A percentile compares a stretch with the other conserved stretches of the same genome.
These are phyloP conservation scores for Gobionotothen gibberifrons DNA, from an alignment of 2,797 vertebrate species.

Conservation along the genomic window DNA sequence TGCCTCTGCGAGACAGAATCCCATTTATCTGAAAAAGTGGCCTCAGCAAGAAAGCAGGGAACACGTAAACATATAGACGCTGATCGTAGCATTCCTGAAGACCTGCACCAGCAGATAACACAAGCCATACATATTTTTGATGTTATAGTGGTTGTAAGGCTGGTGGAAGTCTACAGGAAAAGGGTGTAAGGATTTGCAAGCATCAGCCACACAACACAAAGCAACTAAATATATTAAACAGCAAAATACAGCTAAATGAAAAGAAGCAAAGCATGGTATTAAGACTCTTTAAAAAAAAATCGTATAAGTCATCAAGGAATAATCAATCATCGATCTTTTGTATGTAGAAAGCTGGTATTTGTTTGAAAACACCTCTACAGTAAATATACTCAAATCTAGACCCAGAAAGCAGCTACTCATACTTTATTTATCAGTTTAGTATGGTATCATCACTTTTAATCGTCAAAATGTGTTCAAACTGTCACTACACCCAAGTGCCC, in stretches of 20 bases:
- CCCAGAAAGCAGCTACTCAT: background rate
- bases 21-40: conserved; percentile 31
- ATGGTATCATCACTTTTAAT: background rate
- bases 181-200: conserved; percentile 22
- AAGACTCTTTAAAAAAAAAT: background rate
- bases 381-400: background rate
- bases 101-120: conserved; percentile 50
- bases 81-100: conserved; percentile 48
- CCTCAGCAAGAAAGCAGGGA: conserved; percentile 37
- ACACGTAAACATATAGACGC: conserved; percentile 5
- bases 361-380: background rate
- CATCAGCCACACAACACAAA: conserved; percentile 22
- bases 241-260: conserved; percentile 2
- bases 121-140: conserved; percentile 17
- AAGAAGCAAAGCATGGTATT: conserved; percentile 28
- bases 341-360: background rate
- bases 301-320: background rate
- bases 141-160: background rate
- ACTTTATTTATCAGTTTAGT: too few species aligned
- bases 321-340: background rate
- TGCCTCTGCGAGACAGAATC: conserved; percentile 10
- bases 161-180: conserved; percentile 59
- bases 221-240: background rate
- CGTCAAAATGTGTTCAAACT: background rate
- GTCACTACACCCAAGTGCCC: background rate